phyloP scores from a whole-genome alignment of 2,888 invertebrate genomes.

The Aporophyla lueneburgensis region DNA sequence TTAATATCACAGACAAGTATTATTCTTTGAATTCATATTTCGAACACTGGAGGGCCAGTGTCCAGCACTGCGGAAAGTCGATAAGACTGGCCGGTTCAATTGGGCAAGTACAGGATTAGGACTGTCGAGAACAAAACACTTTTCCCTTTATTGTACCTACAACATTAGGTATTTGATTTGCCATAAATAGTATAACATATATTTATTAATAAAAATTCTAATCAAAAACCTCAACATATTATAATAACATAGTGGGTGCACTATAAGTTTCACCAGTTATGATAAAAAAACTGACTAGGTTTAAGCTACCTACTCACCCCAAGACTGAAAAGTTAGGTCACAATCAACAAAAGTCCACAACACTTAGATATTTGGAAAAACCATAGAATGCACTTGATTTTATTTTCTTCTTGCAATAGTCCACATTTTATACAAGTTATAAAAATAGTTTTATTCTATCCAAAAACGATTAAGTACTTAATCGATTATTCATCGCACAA shows the following conservation, averaged over 20 bases:
- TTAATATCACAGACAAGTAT: conserved; percentile 15
- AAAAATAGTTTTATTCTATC: neutral
- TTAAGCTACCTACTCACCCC: conserved; percentile 28
- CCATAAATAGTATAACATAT: neutral
- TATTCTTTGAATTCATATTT: conserved; percentile 34
- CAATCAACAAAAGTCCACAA: neutral
- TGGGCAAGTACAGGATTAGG: conserved; percentile 47
- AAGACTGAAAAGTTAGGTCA: neutral
- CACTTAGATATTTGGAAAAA: neutral
- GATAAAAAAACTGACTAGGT: neutral
- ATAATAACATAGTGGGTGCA: neutral
- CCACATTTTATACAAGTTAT: conserved; percentile 4
- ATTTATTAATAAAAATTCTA: neutral
- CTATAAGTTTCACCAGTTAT: neutral
- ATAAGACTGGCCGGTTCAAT: conserved; percentile 61
- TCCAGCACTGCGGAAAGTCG: conserved; percentile 47
- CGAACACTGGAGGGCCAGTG: conserved; percentile 34
- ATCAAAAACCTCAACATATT: neutral
- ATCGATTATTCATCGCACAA: conserved; percentile 12
- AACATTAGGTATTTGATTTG: neutral
- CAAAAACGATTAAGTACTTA: neutral
- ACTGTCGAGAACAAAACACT: conserved; percentile 53
- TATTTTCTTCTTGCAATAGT: neutral
- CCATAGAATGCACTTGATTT: neutral
- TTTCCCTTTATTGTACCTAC: neutral